These are phyloP conservation scores for Himantopus leucocephalus DNA, from an alignment of 2,113 vertebrate genomes.

Conservation along the genomic window DNA sequence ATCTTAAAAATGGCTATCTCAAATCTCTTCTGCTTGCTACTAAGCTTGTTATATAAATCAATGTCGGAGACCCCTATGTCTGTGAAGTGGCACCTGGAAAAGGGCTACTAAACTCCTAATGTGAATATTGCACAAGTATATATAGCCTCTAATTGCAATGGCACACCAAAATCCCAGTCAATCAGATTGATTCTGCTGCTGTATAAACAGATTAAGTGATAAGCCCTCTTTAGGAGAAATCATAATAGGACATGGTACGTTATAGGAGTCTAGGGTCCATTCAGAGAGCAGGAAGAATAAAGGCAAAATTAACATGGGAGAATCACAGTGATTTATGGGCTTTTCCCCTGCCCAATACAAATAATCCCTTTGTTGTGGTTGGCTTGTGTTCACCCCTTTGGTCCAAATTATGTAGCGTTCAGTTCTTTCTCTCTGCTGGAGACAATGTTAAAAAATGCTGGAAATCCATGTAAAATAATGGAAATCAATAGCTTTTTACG, in stretches of 20 bases:
- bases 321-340: neutral
- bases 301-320: neutral
- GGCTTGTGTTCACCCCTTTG: neutral
- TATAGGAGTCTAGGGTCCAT: neutral
- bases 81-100: neutral
- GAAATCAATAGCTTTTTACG: neutral
- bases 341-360: neutral
- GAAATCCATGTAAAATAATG: neutral
- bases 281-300: neutral
- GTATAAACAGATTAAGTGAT: neutral
- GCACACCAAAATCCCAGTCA: neutral
- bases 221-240: neutral
- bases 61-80: rapidly evolving
- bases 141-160: neutral
- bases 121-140: neutral
- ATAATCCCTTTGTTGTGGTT: neutral
- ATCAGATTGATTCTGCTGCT: conserved; percentile 3
- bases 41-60: neutral
- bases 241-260: neutral
- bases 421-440: neutral
- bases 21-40: neutral
- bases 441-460: neutral
- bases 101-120: neutral
- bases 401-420: neutral
- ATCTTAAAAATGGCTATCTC: neutral